Evolutionary conservation across 2,113 vertebrate species (phyloP), one percentile per base, ranked within the genome.

Genomic region (Cyprinodon variegatus): DNA sequence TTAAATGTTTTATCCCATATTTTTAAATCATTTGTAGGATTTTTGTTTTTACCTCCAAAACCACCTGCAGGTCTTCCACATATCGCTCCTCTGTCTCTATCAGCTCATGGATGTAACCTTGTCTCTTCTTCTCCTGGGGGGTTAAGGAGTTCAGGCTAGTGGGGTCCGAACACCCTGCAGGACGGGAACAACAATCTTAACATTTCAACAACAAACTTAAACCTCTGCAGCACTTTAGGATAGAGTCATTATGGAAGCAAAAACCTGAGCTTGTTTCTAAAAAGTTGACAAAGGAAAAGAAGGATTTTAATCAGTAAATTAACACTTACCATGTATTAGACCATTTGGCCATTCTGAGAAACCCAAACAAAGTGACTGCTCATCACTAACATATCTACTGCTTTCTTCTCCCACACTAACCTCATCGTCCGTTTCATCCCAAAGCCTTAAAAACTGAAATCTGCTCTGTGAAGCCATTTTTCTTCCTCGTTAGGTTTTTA

Each of bases 101-200:
- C 84, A 99, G 95, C 82, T 99, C 98, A 0, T 99, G 96, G 68
- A 99, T 97, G 85, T 98, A 99, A 72, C 96, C 97, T 87, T 99
- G 98, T 50, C 97, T 94, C 46, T 98, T 99, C 92, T 96, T 96
- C 90, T 99, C 98, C 82, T 94, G 93, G 0, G 96, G 95, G n/a
- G 95, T 95, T 95, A 97, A 93, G 0, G 95, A 94, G 83, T 98
- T 96, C 83, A 98, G 94, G 72, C 95, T 96, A 3, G 94, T 95
- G 65, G 97, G 94, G 76, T 98, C 96, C 43, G 97, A 96, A 84
- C 96, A 97, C 96, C 97, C 98, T 99, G 86, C 2, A 84, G 45
- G 65, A 64, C 50, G 76, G 43, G 38, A 77, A 45, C 7, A 11
- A 1, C 13, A 3, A 11, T 15, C 17, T 83, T 14, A 67, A 57